phyloP scores from a whole-genome alignment of 2,888 invertebrate genomes.

The Neoascia interrupta region DNA sequence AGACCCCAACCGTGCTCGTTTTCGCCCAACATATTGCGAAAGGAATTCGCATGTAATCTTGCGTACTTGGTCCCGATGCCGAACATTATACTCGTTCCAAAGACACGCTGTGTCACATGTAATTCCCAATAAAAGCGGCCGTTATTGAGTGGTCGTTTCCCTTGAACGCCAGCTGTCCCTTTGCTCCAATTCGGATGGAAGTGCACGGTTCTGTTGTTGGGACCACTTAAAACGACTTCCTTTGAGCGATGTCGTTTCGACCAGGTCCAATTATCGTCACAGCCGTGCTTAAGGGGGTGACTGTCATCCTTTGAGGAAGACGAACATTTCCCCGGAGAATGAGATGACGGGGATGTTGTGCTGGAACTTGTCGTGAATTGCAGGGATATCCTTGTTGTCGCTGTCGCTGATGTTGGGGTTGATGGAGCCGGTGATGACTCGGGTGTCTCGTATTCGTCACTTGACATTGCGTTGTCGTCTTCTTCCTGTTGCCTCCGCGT shows the following conservation, averaged over 20 bases:
- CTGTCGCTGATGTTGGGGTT: constrained; percentile 35
- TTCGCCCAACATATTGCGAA: constrained; percentile 86
- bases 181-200: constrained; percentile 89
- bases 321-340: constrained; percentile 46
- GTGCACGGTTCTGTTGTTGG: constrained; percentile 82
- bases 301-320: constrained; percentile 55
- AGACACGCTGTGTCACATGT: constrained; percentile 83
- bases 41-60: constrained; percentile 84
- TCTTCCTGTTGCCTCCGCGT: too few species aligned
- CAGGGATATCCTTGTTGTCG: constrained; percentile 29
- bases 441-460: constrained; percentile 54
- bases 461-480: constrained; percentile 66
- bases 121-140: constrained; percentile 85
- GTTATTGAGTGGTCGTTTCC: constrained; percentile 84
- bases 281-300: constrained; percentile 79
- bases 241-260: constrained; percentile 81
- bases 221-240: constrained; percentile 83
- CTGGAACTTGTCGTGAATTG: constrained; percentile 46
- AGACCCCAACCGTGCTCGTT: constrained; percentile 86
- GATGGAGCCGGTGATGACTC: constrained; percentile 70
- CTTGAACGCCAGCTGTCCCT: constrained; percentile 86
- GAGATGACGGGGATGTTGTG: constrained; percentile 23
- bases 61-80: constrained; percentile 83
- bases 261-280: constrained; percentile 86
- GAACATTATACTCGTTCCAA: constrained; percentile 89